A percentile compares a stretch with the other conserved stretches of the same genome.
phyloP scores from a whole-genome alignment of 1,140 invertebrate species.

The Druon quercuslanigerum region DNA sequence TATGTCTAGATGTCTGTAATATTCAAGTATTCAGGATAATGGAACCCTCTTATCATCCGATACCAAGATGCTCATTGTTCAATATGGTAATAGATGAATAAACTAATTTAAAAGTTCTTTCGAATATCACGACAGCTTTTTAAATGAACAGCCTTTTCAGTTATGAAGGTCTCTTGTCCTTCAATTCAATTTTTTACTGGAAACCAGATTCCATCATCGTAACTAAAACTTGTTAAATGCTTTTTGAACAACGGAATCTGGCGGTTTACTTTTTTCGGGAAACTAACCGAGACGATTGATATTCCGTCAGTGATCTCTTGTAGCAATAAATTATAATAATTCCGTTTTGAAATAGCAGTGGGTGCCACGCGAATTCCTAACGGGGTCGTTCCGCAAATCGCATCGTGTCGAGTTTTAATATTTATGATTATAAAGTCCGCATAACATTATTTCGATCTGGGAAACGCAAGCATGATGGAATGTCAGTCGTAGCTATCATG shows the following conservation, averaged over 20 bases:
- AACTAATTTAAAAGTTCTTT: too few species aligned
- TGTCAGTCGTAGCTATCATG: conserved; percentile 62
- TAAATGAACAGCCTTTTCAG: too few species aligned
- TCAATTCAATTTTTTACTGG: not conserved
- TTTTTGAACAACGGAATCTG: not conserved
- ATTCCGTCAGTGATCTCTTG: conserved; percentile 59
- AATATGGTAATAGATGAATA: too few species aligned
- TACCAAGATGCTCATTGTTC: too few species aligned
- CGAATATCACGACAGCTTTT: too few species aligned
- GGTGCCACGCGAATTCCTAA: conserved; percentile 69
- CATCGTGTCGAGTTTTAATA: conserved; percentile 60
- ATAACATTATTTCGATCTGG: conserved; percentile 74
- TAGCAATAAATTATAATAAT: conserved; percentile 69
- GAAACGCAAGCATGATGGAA: conserved; percentile 74
- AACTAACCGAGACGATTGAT: conserved; percentile 48
- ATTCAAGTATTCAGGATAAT: not conserved
- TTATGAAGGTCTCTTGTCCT: not conserved
- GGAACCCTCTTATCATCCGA: not conserved
- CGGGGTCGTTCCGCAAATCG: conserved; percentile 52
- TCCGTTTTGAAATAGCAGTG: conserved; percentile 63
- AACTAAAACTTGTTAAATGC: not conserved
- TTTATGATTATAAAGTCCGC: conserved; percentile 74
- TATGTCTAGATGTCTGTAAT: not conserved
- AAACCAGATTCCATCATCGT: not conserved
- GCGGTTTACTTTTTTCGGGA: conserved; percentile 2